A percentile compares a stretch with the other conserved stretches of the same genome.
These are phyloP conservation scores for Leucoptera coffeella DNA, from an alignment of 2,888 invertebrate species.

Conservation along the genomic window DNA sequence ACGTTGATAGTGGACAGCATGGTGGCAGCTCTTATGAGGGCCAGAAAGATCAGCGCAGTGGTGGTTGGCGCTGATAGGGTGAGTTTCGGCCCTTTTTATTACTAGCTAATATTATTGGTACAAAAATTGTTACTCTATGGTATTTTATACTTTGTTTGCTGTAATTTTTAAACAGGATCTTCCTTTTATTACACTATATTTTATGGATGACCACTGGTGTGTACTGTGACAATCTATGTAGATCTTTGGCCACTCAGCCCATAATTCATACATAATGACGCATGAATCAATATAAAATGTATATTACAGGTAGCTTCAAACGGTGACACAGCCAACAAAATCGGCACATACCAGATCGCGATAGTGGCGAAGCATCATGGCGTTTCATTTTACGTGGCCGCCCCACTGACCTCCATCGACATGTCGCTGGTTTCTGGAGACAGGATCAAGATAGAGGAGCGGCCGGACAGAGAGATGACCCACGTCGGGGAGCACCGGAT, in stretches of 20 bases:
- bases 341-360: slow-evolving; percentile 94
- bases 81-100: too few relatives aligned
- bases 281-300: too few relatives aligned
- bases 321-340: slow-evolving; percentile 98
- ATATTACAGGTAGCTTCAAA: slow-evolving; percentile 84
- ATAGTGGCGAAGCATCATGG: slow-evolving; percentile 85
- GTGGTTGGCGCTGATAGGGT: slow-evolving; percentile 97
- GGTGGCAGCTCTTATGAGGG: slow-evolving; percentile 86
- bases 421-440: slow-evolving; percentile 71
- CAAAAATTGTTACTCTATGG: too few relatives aligned
- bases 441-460: slow-evolving; percentile 88
- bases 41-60: slow-evolving; percentile 78
- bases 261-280: too few relatives aligned
- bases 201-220: too few relatives aligned
- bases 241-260: too few relatives aligned
- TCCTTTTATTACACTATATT: too few relatives aligned
- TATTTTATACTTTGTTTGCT: too few relatives aligned
- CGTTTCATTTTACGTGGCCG: slow-evolving; percentile 93
- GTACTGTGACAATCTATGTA: too few relatives aligned
- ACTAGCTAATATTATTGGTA: too few relatives aligned
- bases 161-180: too few relatives aligned
- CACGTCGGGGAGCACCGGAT: slow-evolving; percentile 80
- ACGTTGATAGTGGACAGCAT: slow-evolving; percentile 93
- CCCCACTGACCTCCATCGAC: slow-evolving; percentile 90
- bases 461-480: slow-evolving; percentile 88